Evolutionary conservation across 2,888 invertebrate species (phyloP).

Genomic region (Chymomyza procnemis): DNA sequence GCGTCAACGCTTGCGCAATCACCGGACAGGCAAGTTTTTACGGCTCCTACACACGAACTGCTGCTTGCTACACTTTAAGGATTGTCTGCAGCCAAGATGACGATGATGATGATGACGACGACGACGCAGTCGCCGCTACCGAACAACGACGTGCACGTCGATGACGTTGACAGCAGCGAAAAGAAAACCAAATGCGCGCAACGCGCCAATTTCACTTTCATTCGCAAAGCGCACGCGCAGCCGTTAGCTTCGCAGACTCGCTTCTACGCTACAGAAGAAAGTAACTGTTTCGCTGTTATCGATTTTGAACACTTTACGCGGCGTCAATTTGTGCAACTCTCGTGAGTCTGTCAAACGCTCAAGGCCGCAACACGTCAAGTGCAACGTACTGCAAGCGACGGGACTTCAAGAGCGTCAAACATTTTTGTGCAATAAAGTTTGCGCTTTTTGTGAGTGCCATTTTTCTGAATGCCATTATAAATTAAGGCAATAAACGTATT

Average conservation of each 20-base stretch:
- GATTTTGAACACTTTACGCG: neutral
- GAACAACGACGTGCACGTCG: neutral
- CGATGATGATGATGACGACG: neutral
- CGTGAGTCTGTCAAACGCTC: too few species aligned
- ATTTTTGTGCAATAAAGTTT: neutral
- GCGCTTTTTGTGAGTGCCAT: neutral
- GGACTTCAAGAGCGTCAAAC: neutral
- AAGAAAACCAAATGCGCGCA: conserved; percentile 73
- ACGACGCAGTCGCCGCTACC: neutral
- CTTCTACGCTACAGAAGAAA: conserved; percentile 3
- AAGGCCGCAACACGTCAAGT: neutral
- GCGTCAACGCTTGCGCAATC: conserved; percentile 56
- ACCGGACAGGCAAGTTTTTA: conserved; percentile 58
- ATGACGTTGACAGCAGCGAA: conserved; percentile 26
- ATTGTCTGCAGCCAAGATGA: conserved; percentile 33
- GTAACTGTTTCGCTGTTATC: neutral
- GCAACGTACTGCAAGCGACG: neutral
- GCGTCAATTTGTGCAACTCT: neutral
- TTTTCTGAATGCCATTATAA: neutral
- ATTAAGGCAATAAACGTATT: neutral
- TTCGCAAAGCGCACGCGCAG: conserved; percentile 69
- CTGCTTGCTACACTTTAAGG: conserved; percentile 70
- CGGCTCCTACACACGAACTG: conserved; percentile 28
- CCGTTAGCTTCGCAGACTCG: conserved; percentile 55
- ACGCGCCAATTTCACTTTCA: conserved; percentile 75